Base-by-base conservation (phyloP, 2,113 vertebrate species). In the Pachypanchax playfairii region DNA sequence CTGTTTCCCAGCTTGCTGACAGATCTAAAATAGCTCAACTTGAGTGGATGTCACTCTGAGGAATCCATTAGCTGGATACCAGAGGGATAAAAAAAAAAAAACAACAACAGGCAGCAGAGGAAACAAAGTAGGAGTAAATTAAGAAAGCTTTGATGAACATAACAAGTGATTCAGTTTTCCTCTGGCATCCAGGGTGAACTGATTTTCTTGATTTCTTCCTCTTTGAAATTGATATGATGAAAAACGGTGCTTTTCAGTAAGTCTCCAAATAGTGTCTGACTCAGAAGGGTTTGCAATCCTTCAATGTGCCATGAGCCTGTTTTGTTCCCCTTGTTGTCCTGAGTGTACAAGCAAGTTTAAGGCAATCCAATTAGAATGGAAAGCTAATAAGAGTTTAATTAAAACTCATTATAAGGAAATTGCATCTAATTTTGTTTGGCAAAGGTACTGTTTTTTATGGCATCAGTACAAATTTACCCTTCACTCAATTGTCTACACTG, bases 341-440 rank as follows among this genome's bases (percentile, higher is more conserved):
- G 48, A 58, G 62, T 21, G 44, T 9, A 25, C 29, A 73, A 47
- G 62, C 36, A 41, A 76, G 44, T 65, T 60, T 73, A 56, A 51
- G 75, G 74, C 80, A 87, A 86, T 87, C 74, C 70, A 57, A 67
- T 56, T 31, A 42, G 31, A 74, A 79, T 84, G 63, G 50, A 73
- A 85, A 88, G 75, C 74, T 88, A 86, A 84, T 90, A 85, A 73
- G 56, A 76, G 64, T 75, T 88, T 88, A 82, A 90, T 87, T 89
- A 77, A 79, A 88, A 77, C 63, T 83, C 50, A 88, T 89, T 87
- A 74, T 44, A 47, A 76, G 60, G 56, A 81, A 87, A 86, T 83
- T 36, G 25, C 50, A 58, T 70, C 43, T 77, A 75, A 83, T 75
- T 48, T 57, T 65, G 41, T 43, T 65, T 70, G 58, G 36, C 47